Evolutionary conservation across 1,140 invertebrate genomes (phyloP).

Genomic region (Cherax destructor): DNA sequence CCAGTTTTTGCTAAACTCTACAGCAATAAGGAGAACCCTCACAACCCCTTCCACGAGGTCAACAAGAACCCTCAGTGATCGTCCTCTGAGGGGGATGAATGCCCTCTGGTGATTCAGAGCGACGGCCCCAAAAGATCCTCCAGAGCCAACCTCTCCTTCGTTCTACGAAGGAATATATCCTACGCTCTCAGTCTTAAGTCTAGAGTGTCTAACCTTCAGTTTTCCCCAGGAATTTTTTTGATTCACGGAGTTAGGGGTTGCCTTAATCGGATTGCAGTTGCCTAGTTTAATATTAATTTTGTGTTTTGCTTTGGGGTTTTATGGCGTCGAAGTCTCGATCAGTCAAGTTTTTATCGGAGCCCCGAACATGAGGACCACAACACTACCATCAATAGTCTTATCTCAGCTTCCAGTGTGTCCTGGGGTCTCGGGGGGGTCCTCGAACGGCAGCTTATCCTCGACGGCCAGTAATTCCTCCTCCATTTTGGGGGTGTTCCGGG

Average conservation of each 20-base stretch:
- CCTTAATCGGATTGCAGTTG: too few species aligned
- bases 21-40: slow-evolving; percentile 86
- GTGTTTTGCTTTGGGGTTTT: not conserved
- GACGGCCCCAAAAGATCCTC: slow-evolving; percentile 79
- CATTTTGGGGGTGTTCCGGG: slow-evolving; percentile 1
- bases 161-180: slow-evolving; percentile 55
- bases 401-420: slow-evolving; percentile 32
- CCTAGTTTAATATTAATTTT: too few species aligned
- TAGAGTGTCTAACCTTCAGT: slow-evolving; percentile 32
- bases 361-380: slow-evolving; percentile 64
- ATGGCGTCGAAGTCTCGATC: slow-evolving; percentile 61
- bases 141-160: slow-evolving; percentile 46
- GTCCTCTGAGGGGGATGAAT: slow-evolving; percentile 90
- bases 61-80: slow-evolving; percentile 83
- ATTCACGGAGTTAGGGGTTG: not conserved
- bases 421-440: slow-evolving; percentile 13
- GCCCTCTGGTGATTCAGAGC: slow-evolving; percentile 87
- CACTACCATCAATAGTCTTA: slow-evolving; percentile 33
- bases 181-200: slow-evolving; percentile 54
- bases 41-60: slow-evolving; percentile 91
- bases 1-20: slow-evolving; percentile 75
- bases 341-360: slow-evolving; percentile 63
- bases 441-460: not conserved
- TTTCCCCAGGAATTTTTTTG: too few species aligned
- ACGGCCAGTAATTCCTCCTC: not conserved